Evolutionary conservation across 92 coral and sea anemone genomes (phyloP), one percentile per base, ranked within the genome.

Genomic region (Virgularia gustaviana): DNA sequence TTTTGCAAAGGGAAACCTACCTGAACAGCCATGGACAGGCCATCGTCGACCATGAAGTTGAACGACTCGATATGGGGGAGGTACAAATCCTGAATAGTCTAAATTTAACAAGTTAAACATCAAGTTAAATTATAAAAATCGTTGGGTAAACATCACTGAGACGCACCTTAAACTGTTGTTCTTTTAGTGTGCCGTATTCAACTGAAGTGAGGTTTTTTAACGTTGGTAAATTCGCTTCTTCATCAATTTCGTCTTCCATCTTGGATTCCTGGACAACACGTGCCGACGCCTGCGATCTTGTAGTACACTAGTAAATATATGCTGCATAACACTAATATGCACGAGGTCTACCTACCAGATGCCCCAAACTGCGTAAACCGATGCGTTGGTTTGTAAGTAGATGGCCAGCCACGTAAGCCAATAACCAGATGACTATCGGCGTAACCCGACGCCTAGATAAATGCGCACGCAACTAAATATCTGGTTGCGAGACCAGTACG

Each of bases 31-130:
- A 87, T 41, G 0, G 90, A 71, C 53, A 92, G 71, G n/a, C 98
- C 98, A 47, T 92, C 98, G 41, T 92, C 94, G 23, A 89, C 71
- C 91, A 92, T 75, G 47, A 89, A 92, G 38, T 92, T 89, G 63
- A 92, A 92, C 15, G 98, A 92, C 15, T 86, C 90, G 23, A 86
- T 78, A 63, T 92, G 98, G 1, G 98, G 98, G 41, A 85, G 86
- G 23, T 89, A 81, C 54, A 92, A 88, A 57, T 86, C 98, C 70
- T 92, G 98, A 65, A 92, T 63, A 45, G 72, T 71, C 98, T 92
- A 60, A 2, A 75, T 9, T 22, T 24, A 44, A 19, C 27, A 47
- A 51, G 19, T 22, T 9, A 45, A 52, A 23, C 24, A 34, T 35
- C 35, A 51, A 55, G 65, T 47, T 36, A 43, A 76, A 27, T 15